phyloP scores from a whole-genome alignment of 2,797 vertebrate species.

The Hafferia zeledoni region DNA sequence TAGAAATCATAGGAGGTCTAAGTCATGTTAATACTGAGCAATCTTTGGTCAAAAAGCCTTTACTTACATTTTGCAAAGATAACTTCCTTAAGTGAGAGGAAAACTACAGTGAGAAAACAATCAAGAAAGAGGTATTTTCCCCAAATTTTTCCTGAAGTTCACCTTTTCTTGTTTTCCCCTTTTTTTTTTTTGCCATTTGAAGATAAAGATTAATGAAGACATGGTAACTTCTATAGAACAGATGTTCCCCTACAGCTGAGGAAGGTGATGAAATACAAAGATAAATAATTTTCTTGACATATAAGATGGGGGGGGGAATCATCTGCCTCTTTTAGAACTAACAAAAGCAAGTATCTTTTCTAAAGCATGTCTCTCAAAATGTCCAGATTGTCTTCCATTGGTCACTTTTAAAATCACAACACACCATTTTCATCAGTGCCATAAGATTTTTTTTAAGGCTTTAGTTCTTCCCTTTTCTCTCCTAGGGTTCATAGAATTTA shows the following conservation, averaged over 20 bases:
- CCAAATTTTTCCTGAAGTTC: neutral
- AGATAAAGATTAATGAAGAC: neutral
- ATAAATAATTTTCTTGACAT: neutral
- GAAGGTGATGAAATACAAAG: neutral
- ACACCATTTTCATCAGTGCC: neutral
- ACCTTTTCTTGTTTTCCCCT: neutral
- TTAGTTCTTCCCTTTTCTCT: neutral
- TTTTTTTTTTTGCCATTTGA: neutral
- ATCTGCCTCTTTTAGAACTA: neutral
- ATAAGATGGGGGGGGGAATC: neutral
- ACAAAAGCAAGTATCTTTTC: neutral
- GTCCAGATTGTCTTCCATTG: neutral
- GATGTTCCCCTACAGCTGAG: neutral
- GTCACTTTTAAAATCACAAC: neutral
- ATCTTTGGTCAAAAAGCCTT: neutral
- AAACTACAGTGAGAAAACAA: neutral
- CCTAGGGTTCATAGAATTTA: neutral
- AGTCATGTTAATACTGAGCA: neutral
- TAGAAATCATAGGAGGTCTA: neutral
- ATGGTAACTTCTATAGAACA: neutral
- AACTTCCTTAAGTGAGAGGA: neutral
- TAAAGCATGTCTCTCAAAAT: neutral
- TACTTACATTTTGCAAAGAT: neutral
- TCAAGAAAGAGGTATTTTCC: neutral
- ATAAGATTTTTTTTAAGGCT: neutral